A percentile compares a stretch with the other conserved stretches of the same genome.
phyloP scores from a whole-genome alignment of 2,888 invertebrate genomes.

The Conus canariensis region DNA sequence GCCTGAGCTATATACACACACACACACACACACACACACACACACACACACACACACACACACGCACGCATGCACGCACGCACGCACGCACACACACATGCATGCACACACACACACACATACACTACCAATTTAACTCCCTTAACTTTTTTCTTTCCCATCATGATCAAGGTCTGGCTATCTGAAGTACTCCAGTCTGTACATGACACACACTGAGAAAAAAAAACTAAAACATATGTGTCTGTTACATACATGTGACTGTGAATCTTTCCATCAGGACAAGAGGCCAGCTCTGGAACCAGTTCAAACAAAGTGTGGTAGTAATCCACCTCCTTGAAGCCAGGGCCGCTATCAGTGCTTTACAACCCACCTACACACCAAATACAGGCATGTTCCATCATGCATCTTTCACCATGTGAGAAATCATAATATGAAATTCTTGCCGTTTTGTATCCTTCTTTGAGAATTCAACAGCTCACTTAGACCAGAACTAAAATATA shows the following conservation, averaged over 20 bases:
- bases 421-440: too few species aligned
- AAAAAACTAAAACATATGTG: background rate
- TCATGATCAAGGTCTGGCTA: background rate
- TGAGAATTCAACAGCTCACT: too few species aligned
- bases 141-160: background rate
- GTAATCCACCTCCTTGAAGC: conserved; percentile 85
- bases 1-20: too few species aligned
- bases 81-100: too few species aligned
- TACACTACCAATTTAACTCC: background rate
- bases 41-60: too few species aligned
- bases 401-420: too few species aligned
- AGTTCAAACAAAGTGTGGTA: conserved; percentile 83
- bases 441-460: too few species aligned
- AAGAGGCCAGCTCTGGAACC: conserved; percentile 81
- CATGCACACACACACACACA: background rate
- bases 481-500: background rate
- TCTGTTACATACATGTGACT: conserved; percentile 60
- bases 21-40: too few species aligned
- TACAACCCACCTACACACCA: conserved; percentile 81
- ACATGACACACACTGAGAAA: background rate
- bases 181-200: background rate
- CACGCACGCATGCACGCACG: too few species aligned
- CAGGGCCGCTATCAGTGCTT: conserved; percentile 84
- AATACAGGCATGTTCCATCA: background rate
- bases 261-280: conserved; percentile 80